These are phyloP conservation scores for Junonia oenone DNA, from an alignment of 2,888 invertebrate genomes.

Conservation along the genomic window DNA sequence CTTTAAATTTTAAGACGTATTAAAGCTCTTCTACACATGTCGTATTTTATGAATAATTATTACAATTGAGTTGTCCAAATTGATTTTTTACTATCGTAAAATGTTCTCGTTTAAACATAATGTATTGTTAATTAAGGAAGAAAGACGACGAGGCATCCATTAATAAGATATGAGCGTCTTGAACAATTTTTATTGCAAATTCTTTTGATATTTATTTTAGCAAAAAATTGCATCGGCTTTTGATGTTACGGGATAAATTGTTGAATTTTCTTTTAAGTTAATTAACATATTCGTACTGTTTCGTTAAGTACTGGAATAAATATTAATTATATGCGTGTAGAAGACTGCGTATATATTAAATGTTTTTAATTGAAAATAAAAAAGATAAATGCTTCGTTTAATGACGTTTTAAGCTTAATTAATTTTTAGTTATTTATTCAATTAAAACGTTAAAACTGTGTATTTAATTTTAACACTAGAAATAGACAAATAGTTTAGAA, in stretches of 20 bases:
- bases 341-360: not conserved
- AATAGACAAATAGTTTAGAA: too few species aligned
- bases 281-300: not conserved
- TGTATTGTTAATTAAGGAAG: conserved; percentile 13
- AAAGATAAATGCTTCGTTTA: not conserved
- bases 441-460: too few species aligned
- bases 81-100: conserved; percentile 23
- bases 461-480: too few species aligned
- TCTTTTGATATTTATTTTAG: not conserved
- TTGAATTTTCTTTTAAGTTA: not conserved
- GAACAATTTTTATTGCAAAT: not conserved
- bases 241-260: not conserved
- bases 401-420: not conserved
- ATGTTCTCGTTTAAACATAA: conserved; percentile 19
- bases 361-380: not conserved
- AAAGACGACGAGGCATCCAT: conserved; percentile 19
- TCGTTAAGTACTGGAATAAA: not conserved
- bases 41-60: conserved; percentile 1
- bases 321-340: not conserved
- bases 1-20: too few species aligned
- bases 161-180: conserved; percentile 11
- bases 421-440: too few species aligned
- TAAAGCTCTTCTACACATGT: not conserved
- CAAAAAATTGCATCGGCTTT: not conserved
- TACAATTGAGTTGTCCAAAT: conserved; percentile 37